Base-by-base conservation (phyloP, 2,113 vertebrate species). In the Herpetotheres cachinnans region DNA sequence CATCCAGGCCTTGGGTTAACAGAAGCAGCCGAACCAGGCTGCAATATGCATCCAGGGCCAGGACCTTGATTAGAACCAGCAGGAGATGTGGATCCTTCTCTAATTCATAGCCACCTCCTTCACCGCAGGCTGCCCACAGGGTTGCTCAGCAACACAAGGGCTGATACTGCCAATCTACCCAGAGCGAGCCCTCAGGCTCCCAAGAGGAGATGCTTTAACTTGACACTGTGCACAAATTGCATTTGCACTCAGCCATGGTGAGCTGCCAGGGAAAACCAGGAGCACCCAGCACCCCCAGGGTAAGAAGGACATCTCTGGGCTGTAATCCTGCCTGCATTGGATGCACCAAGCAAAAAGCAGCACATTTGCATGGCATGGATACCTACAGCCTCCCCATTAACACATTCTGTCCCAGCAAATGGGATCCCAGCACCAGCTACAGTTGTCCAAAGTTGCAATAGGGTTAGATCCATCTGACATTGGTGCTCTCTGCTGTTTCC, bases 61-160 rank as follows among this genome's bases (percentile, higher is more conserved):
- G 50, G 21, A 65, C 56, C 38, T 74, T 49, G 72, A 94, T 86
- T 73, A 84, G 13, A 87, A 29, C 27, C 92, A 93, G 42, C 50
- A 71, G 66, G 29, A 82, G 62, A 73, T 22, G 32, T 22, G 47
- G 47, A 54, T 85, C 78, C 19, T 50, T 47, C 82, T 46, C 61
- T 24, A 44, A 79, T 52, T 71, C 44, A 54, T 61, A 78, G 66
- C 66, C 8, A 2, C 7, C 72, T 86, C 80, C 56, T 50, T 87
- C 73, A n/a, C 73, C 1, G 0, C 55, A 49, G 77, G 72, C 80
- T 94, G 87, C 87, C 69, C 65, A 56, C 5, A 3, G 42, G 67
- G 84, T 30, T 82, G 84, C 84, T 89, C 92, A 91, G 94, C 94
- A 89, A 54, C 84, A 96, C 49, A 26, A 71, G 46, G 50, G 32